Conservation (phyloP, 2,888 invertebrate species). For the Ornithoptera priamus region DNA sequence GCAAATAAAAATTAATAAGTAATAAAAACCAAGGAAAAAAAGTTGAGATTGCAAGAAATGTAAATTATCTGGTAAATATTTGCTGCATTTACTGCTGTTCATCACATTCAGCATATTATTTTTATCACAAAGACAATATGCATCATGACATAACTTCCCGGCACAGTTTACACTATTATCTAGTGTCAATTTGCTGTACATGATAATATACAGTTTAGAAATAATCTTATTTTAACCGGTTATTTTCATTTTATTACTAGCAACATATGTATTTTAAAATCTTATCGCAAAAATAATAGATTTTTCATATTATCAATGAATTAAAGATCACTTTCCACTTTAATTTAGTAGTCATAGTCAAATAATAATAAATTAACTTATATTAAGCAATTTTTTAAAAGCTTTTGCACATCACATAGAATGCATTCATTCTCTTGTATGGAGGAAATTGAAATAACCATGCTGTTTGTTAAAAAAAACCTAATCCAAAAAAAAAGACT, state of each 20-base stretch:
- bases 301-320: no score
- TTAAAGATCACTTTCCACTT: no score
- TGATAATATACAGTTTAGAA: background rate
- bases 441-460: no score
- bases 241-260: constrained; percentile 5
- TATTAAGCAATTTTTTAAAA: no score
- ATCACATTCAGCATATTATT: constrained; percentile 60
- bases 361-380: no score
- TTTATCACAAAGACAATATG: constrained; percentile 52
- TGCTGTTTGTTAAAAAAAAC: no score
- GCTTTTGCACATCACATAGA: no score
- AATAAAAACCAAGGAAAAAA: background rate
- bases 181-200: constrained; percentile 24
- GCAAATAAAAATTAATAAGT: no score
- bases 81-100: constrained; percentile 45
- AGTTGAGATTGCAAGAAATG: constrained; percentile 18
- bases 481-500: no score
- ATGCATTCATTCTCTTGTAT: no score
- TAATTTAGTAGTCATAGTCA: no score
- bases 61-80: constrained; percentile 44
- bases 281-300: background rate
- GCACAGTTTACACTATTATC: constrained; percentile 18
- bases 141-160: constrained; percentile 41
- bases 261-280: background rate
- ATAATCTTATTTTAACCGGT: constrained; percentile 18